phyloP scores from a whole-genome alignment of 2,113 vertebrate species.

The Gopherus flavomarginatus region DNA sequence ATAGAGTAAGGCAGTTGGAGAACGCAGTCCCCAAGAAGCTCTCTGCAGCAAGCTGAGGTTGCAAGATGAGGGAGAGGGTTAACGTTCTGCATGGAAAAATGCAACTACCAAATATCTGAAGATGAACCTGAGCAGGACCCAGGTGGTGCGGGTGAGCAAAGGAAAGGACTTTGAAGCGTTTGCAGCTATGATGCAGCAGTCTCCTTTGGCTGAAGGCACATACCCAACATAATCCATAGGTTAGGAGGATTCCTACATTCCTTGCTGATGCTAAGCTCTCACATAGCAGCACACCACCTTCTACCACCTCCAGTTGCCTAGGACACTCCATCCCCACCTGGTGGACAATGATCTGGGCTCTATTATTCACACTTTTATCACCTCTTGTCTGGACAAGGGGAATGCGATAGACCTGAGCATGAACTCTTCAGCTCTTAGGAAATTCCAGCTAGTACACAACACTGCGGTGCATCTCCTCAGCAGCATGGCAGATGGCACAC shows the following conservation, averaged over 20 bases:
- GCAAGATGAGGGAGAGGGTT: background rate
- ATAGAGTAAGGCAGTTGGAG: rapidly evolving
- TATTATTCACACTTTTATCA: background rate
- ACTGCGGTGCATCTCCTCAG: background rate
- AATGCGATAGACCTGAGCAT: background rate
- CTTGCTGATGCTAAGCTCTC: background rate
- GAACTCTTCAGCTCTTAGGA: background rate
- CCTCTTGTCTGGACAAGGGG: background rate
- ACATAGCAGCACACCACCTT: background rate
- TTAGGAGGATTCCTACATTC: rapidly evolving
- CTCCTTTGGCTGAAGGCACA: background rate
- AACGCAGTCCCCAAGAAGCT: rapidly evolving
- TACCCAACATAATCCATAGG: rapidly evolving
- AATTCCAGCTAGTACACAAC: background rate
- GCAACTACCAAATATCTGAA: background rate
- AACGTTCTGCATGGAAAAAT: background rate
- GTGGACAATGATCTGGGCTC: background rate
- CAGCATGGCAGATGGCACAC: background rate
- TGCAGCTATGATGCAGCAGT: background rate
- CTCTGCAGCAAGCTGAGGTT: background rate
- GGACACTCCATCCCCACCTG: background rate
- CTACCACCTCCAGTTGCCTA: background rate
- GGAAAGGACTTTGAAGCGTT: background rate
- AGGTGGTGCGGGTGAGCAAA: background rate
- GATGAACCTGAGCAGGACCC: background rate